Evolutionary conservation across 2,113 vertebrate genomes (phyloP).

Genomic region (Vulpes lagopus): DNA sequence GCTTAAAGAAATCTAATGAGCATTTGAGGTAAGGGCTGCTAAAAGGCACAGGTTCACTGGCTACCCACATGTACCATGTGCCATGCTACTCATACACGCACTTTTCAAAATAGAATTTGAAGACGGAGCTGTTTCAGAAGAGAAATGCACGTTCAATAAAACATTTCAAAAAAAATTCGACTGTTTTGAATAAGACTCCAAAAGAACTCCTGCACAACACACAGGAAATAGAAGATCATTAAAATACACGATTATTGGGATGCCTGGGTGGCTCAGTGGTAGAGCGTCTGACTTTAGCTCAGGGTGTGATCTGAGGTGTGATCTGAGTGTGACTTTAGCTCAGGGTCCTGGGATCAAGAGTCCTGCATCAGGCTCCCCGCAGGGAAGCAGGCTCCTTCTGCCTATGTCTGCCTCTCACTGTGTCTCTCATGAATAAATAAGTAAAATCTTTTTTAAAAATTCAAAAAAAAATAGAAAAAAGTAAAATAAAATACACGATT

Average conservation of each 20-base stretch:
- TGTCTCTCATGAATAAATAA: too few species aligned
- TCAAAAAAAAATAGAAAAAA: too few species aligned
- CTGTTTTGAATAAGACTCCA: background rate
- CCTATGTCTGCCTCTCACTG: too few species aligned
- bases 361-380: too few species aligned
- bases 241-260: background rate
- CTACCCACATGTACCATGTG: background rate
- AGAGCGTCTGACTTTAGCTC: too few species aligned
- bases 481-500: background rate
- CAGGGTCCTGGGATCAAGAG: too few species aligned
- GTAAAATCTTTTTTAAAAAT: too few species aligned
- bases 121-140: background rate
- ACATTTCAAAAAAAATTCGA: background rate
- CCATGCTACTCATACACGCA: background rate
- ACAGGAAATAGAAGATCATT: background rate
- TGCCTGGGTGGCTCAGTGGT: too few species aligned
- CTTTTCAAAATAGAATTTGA: background rate
- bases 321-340: too few species aligned
- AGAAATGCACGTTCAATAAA: background rate
- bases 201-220: background rate
- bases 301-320: too few species aligned
- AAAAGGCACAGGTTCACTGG: background rate
- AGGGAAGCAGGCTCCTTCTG: too few species aligned
- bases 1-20: background rate
- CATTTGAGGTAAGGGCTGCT: background rate